Conservation (phyloP, 2,888 invertebrate genomes). For the Apotomis betuletana region DNA sequence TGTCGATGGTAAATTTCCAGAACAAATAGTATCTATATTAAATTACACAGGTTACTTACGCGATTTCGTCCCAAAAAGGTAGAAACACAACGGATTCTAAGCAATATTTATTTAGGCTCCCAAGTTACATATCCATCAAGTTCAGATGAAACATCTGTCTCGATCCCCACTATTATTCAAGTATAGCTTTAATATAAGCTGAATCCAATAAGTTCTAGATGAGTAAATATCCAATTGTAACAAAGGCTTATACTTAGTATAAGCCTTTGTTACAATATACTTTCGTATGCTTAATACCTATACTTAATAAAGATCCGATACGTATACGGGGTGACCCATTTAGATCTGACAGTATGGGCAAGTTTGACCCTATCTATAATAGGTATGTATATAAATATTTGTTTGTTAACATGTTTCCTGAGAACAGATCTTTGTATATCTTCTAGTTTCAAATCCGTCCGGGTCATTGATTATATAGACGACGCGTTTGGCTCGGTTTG, state of each 20-base stretch:
- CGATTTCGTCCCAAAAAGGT: conserved; percentile 3
- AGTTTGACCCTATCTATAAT: too few species aligned
- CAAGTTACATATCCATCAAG: conserved; percentile 12
- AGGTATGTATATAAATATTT: too few species aligned
- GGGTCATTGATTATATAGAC: too few species aligned
- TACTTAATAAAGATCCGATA: conserved; percentile 5
- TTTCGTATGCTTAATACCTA: background rate
- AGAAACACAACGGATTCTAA: conserved; percentile 3
- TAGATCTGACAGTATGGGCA: too few species aligned
- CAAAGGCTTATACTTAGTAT: conserved; percentile 13
- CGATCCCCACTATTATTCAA: background rate
- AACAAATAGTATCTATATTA: conserved; percentile 9
- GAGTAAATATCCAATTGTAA: conserved; percentile 14
- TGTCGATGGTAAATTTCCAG: background rate
- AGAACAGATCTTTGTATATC: too few species aligned
- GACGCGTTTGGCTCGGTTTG: too few species aligned
- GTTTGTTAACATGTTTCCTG: too few species aligned
- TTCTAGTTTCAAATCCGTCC: too few species aligned
- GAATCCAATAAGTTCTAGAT: conserved; percentile 5
- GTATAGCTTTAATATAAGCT: background rate
- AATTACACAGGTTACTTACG: conserved; percentile 14
- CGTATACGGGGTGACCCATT: too few species aligned
- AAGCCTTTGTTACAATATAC: too few species aligned
- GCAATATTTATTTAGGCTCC: conserved; percentile 5
- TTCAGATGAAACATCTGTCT: background rate